Conservation (phyloP, 2,797 vertebrate species). For the Amazona finschi region DNA sequence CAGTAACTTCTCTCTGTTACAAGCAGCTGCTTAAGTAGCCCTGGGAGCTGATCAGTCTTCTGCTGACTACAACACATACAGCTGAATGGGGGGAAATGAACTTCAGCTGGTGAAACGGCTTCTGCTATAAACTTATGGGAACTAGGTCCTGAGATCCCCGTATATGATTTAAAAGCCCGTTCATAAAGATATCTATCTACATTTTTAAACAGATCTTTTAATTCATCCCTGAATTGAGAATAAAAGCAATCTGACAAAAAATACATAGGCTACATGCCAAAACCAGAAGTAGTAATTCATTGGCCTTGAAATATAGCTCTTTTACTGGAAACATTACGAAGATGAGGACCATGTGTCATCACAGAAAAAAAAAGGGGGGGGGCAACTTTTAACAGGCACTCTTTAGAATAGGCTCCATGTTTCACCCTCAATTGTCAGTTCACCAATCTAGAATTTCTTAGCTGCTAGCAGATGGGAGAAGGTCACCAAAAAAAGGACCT, state of each 20-base stretch:
- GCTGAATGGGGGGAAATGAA: not conserved
- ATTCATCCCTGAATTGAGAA: slow-evolving; percentile 34
- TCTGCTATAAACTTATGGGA: not conserved
- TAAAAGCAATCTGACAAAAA: slow-evolving; percentile 43
- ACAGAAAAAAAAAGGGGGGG: not conserved
- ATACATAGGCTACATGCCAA: not conserved
- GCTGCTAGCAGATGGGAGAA: not conserved
- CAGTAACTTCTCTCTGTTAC: not conserved
- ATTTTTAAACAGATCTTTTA: slow-evolving; percentile 24
- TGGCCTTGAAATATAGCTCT: not conserved
- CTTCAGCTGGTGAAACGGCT: not conserved
- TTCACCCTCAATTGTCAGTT: slow-evolving; percentile 9
- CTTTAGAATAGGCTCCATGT: not conserved
- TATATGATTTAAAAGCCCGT: not conserved
- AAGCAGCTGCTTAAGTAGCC: not conserved
- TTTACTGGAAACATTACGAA: slow-evolving; percentile 11
- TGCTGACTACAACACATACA: not conserved
- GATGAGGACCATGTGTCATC: not conserved
- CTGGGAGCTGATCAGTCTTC: not conserved
- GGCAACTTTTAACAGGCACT: not conserved
- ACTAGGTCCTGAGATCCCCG: not conserved
- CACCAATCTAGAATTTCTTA: slow-evolving; percentile 17
- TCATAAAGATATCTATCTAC: not conserved
- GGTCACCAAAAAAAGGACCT: not conserved
- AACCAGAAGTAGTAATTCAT: not conserved